Percentiles rank a stretch among this genome's conserved stretches.
Conservation (phyloP, 2,888 invertebrate species). For the Sphaerophoria rueppellii region DNA sequence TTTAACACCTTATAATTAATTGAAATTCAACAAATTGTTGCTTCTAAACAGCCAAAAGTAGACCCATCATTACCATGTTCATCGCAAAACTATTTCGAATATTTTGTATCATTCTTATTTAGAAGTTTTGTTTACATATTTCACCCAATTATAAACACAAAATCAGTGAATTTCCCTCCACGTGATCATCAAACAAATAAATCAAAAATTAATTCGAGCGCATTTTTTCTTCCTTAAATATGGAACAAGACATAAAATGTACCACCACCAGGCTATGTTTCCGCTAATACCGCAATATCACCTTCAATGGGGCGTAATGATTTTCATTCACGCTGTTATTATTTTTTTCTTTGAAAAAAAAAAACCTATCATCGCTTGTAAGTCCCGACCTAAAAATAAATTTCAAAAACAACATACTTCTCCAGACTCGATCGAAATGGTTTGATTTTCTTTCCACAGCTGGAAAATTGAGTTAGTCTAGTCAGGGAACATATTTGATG, state of each 20-base stretch:
- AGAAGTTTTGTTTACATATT: too few species aligned
- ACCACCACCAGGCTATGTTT: background rate
- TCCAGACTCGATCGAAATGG: slow-evolving; percentile 28
- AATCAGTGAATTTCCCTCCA: too few species aligned
- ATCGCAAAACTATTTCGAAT: too few species aligned
- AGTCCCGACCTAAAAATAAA: slow-evolving; percentile 57
- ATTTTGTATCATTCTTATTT: too few species aligned
- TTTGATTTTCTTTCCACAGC: slow-evolving; percentile 23
- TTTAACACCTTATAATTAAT: too few species aligned
- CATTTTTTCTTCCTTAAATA: background rate
- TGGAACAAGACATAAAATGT: background rate
- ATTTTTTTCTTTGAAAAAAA: slow-evolving; percentile 8
- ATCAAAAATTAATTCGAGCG: too few species aligned
- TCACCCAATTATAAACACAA: too few species aligned
- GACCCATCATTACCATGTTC: too few species aligned
- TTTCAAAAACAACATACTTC: slow-evolving; percentile 28
- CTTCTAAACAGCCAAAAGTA: too few species aligned
- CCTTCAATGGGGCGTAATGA: slow-evolving; percentile 10
- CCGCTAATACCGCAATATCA: slow-evolving; percentile 29
- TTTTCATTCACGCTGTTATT: slow-evolving; percentile 15
- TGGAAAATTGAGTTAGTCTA: slow-evolving; percentile 48
- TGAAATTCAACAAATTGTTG: too few species aligned
- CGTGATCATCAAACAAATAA: too few species aligned
- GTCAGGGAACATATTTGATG: slow-evolving; percentile 42
- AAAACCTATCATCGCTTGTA: slow-evolving; percentile 14